Percentiles rank a stretch among this genome's conserved stretches.
These are phyloP conservation scores for Heliconius melpomene DNA, from an alignment of 1,140 invertebrate genomes.

Conservation along the genomic window DNA sequence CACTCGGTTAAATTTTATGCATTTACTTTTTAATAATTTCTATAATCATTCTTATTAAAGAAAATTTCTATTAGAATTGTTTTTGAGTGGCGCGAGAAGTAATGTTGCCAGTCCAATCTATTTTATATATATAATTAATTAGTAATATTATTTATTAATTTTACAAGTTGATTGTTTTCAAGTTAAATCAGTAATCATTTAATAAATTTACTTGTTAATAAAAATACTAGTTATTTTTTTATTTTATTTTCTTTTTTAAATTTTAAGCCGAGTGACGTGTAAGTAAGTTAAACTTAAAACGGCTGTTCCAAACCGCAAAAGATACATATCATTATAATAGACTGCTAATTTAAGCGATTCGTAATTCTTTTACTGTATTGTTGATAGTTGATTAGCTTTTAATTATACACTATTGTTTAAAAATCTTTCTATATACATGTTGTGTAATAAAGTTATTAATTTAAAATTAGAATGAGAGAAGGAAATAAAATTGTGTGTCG, in stretches of 20 bases:
- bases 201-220: constrained; percentile 1
- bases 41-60: no score
- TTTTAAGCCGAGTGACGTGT: not conserved
- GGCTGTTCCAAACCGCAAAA: constrained; percentile 79
- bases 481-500: constrained; percentile 78
- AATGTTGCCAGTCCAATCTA: not conserved
- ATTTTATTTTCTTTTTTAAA: not conserved
- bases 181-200: not conserved
- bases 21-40: no score
- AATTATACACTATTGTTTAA: constrained; percentile 81
- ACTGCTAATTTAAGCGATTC: constrained; percentile 78
- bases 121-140: not conserved
- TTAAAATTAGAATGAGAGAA: constrained; percentile 55
- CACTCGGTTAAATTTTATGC: not conserved
- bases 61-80: constrained; percentile 8
- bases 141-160: not conserved
- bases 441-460: constrained; percentile 77
- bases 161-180: not conserved
- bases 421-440: constrained; percentile 81
- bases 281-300: constrained; percentile 51
- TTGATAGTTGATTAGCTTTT: constrained; percentile 73
- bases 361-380: constrained; percentile 79
- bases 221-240: not conserved
- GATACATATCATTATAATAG: constrained; percentile 81
- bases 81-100: not conserved